A percentile compares a stretch with the other conserved stretches of the same genome.
phyloP scores from a whole-genome alignment of 2,888 invertebrate genomes.

The Chironomus riparius region DNA sequence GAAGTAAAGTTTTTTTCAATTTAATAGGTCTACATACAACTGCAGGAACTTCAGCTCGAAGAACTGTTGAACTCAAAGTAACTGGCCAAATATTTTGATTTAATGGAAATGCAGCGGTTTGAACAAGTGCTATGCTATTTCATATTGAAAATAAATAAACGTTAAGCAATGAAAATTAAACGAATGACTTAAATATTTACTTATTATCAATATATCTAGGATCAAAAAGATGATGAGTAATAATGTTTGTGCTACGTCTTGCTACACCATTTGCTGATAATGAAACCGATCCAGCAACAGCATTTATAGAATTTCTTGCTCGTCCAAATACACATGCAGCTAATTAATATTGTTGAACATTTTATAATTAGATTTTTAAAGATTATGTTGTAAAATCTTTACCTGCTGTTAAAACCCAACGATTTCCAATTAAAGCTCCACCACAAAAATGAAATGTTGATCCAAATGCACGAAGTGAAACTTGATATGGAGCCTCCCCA shows the following conservation, averaged over 20 bases:
- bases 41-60: neutral
- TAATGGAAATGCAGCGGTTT: neutral
- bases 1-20: neutral
- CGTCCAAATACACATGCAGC: neutral
- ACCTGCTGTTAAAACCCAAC: neutral
- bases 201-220: neutral
- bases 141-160: neutral
- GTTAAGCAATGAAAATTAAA: neutral
- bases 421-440: neutral
- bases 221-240: neutral
- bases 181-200: neutral
- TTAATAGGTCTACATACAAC: neutral
- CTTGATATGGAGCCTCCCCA: neutral
- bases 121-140: neutral
- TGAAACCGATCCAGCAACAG: neutral
- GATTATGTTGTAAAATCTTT: neutral
- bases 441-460: neutral
- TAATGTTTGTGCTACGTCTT: neutral
- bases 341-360: neutral
- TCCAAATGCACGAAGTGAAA: neutral
- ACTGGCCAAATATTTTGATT: neutral
- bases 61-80: neutral
- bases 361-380: neutral
- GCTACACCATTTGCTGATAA: neutral
- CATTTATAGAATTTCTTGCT: neutral